Evolutionary conservation across 2,113 vertebrate species (phyloP).

Genomic region (Loxodonta africana): DNA sequence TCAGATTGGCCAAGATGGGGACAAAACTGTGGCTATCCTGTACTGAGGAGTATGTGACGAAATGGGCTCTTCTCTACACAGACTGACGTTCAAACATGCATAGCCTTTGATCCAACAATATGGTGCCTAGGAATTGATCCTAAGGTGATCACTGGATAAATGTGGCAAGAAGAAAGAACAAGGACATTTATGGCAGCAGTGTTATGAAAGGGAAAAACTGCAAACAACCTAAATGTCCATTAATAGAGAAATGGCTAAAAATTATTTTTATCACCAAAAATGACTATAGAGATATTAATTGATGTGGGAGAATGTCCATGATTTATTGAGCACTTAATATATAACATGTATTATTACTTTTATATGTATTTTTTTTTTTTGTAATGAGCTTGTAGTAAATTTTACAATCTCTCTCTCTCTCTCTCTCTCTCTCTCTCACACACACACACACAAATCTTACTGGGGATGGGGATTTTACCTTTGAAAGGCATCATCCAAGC

Average conservation of each 20-base stretch:
- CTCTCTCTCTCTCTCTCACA: too few species aligned
- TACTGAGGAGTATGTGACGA: background rate
- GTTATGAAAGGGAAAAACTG: background rate
- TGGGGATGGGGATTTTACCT: background rate
- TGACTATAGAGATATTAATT: background rate
- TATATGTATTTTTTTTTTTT: background rate
- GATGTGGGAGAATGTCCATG: background rate
- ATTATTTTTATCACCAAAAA: background rate
- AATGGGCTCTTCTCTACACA: background rate
- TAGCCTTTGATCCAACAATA: background rate
- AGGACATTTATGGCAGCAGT: background rate
- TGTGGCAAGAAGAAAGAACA: slow-evolving; percentile 5
- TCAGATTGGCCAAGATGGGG: background rate
- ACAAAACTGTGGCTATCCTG: background rate
- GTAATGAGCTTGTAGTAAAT: background rate
- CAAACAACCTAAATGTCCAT: background rate
- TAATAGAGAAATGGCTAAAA: background rate
- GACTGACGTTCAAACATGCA: background rate
- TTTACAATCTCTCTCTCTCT: background rate
- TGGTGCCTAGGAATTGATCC: background rate
- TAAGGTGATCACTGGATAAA: background rate
- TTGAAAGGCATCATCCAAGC: background rate
- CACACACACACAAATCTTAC: background rate
- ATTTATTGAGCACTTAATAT: slow-evolving; percentile 7
- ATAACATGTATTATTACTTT: background rate